Evolutionary conservation across 2,797 vertebrate genomes (phyloP).

Genomic region (Phoxinus dragarum): DNA sequence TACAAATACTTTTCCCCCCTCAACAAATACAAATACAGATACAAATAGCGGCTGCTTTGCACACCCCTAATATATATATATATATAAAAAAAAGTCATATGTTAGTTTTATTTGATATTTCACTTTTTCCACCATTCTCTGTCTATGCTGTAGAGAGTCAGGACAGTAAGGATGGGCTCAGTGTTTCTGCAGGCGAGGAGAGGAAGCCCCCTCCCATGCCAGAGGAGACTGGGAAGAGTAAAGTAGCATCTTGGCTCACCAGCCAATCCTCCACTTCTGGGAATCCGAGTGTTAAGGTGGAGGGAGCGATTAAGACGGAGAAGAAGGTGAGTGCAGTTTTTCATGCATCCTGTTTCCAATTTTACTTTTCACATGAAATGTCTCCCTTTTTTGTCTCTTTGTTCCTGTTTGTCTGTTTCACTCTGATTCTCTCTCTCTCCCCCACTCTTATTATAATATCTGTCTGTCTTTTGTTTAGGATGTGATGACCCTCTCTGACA

Average conservation of each 20-base stretch:
- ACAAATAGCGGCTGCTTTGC: too few relatives aligned
- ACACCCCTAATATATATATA: too few relatives aligned
- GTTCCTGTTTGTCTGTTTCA: neutral
- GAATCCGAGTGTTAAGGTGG: conserved; percentile 52
- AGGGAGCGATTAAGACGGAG: conserved; percentile 73
- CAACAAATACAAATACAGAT: too few relatives aligned
- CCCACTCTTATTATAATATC: neutral
- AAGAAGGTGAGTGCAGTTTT: conserved; percentile 59
- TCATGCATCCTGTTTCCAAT: neutral
- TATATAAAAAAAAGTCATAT: too few relatives aligned
- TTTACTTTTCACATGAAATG: neutral
- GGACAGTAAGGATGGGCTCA: conserved; percentile 81
- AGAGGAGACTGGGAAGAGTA: conserved; percentile 92
- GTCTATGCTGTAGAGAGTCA: conserved; percentile 74
- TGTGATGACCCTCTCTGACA: conserved; percentile 93
- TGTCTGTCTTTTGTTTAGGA: conserved; percentile 75
- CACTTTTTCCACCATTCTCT: neutral
- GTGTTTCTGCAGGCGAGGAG: conserved; percentile 70
- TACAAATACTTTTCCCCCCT: too few relatives aligned
- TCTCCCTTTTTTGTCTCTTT: neutral
- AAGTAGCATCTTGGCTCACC: conserved; percentile 95
- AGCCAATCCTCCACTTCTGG: conserved; percentile 71
- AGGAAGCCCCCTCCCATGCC: conserved; percentile 87
- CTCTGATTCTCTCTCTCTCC: neutral
- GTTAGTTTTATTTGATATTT: neutral